A percentile compares a stretch with the other conserved stretches of the same genome.
These are phyloP conservation scores for Calosoma granatense DNA, from an alignment of 1,140 invertebrate species.

Conservation along the genomic window DNA sequence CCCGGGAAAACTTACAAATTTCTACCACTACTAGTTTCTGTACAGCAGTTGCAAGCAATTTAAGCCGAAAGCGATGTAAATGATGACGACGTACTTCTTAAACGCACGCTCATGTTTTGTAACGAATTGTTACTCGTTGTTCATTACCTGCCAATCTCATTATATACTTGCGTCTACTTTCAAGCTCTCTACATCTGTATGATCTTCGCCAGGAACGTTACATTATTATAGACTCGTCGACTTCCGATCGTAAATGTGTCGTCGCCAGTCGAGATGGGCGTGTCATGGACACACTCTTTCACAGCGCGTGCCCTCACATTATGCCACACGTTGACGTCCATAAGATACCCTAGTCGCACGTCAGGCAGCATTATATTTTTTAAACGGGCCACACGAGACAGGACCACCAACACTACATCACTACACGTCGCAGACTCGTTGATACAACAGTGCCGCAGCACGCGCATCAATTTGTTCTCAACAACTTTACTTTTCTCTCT, in stretches of 20 bases:
- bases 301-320: background rate
- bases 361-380: background rate
- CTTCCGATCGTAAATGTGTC: background rate
- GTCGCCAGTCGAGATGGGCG: background rate
- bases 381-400: background rate
- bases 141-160: background rate
- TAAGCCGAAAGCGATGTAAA: no score
- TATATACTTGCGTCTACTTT: no score
- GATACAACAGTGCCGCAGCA: background rate
- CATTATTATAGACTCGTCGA: background rate
- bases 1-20: no score
- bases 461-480: constrained; percentile 4
- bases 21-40: no score
- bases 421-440: no score
- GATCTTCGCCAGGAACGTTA: background rate
- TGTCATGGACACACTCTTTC: background rate
- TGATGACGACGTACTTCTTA: no score
- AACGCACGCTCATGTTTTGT: no score
- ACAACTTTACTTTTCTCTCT: constrained; percentile 7
- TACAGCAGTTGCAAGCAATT: no score
- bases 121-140: background rate
- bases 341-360: background rate
- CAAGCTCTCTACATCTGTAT: background rate
- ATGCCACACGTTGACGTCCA: background rate
- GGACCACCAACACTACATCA: background rate